phyloP scores from a whole-genome alignment of 2,888 invertebrate species.

The Dicycla oo region DNA sequence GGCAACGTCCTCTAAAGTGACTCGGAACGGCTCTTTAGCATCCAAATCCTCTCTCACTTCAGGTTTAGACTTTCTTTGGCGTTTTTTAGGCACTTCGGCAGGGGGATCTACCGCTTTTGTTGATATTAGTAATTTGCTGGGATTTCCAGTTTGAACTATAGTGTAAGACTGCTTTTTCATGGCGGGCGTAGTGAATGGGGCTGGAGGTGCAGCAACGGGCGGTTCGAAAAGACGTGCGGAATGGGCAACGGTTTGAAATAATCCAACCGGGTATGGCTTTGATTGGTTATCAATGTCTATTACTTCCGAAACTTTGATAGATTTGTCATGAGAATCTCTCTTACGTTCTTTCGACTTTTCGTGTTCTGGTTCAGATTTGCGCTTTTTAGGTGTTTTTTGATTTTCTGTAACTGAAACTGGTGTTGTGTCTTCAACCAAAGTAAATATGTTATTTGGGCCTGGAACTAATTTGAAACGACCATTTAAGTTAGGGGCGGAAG shows the following conservation, averaged over 20 bases:
- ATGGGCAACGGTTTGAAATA: slow-evolving; percentile 80
- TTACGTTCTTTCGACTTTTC: slow-evolving; percentile 45
- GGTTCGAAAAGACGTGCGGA: slow-evolving; percentile 64
- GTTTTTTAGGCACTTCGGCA: slow-evolving; percentile 75
- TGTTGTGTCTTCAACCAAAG: slow-evolving; percentile 78
- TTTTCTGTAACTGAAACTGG: slow-evolving; percentile 30
- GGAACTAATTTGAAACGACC: slow-evolving; percentile 82
- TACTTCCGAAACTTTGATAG: slow-evolving; percentile 57
- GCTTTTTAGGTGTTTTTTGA: slow-evolving; percentile 52
- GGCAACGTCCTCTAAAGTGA: slow-evolving; percentile 75
- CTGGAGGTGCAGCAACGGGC: slow-evolving; percentile 52
- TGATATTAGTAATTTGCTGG: slow-evolving; percentile 86
- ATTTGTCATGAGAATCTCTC: slow-evolving; percentile 36
- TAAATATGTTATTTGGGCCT: slow-evolving; percentile 85
- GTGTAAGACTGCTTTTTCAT: slow-evolving; percentile 87
- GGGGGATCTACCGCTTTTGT: slow-evolving; percentile 76
- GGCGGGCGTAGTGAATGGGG: slow-evolving; percentile 79
- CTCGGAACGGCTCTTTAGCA: slow-evolving; percentile 73
- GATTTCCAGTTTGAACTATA: slow-evolving; percentile 85
- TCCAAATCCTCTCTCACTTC: slow-evolving; percentile 52
- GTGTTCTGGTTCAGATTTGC: slow-evolving; percentile 46
- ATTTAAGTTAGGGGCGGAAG: slow-evolving; percentile 76
- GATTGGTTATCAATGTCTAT: slow-evolving; percentile 68
- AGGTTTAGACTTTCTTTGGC: slow-evolving; percentile 70
- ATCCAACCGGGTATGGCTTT: slow-evolving; percentile 85